Evolutionary conservation across 2,113 vertebrate species (phyloP).

Genomic region (Cervus canadensis): DNA sequence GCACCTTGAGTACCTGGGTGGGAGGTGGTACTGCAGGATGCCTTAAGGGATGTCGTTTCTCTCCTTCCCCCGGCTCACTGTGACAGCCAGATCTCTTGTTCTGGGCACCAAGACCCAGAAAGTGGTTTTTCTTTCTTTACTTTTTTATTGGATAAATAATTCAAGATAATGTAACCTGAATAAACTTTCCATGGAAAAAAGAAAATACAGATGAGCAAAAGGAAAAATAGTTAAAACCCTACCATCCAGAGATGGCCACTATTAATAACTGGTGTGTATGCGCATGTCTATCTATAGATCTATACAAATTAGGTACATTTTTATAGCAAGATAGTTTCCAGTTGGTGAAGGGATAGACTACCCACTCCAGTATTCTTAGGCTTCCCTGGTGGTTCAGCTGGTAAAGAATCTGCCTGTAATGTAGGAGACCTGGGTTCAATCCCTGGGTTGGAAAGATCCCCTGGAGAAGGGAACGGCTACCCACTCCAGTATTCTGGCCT

Average conservation of each 20-base stretch:
- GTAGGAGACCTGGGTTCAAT: background rate
- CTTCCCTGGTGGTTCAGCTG: background rate
- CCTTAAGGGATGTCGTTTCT: background rate
- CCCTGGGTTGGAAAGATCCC: background rate
- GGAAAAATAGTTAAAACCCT: background rate
- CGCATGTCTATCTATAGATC: background rate
- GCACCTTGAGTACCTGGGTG: background rate
- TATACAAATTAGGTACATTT: background rate
- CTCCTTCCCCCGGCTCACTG: background rate
- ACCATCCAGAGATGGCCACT: background rate
- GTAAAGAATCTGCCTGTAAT: background rate
- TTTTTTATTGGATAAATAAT: constrained; percentile 34
- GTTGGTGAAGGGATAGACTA: background rate
- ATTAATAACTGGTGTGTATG: background rate
- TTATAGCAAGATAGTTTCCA: background rate
- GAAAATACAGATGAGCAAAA: constrained; percentile 8
- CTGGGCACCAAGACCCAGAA: background rate
- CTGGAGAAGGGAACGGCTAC: background rate
- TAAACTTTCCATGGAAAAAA: background rate
- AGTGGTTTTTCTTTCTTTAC: background rate
- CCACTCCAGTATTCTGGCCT: background rate
- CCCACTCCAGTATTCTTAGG: background rate
- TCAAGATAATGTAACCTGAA: background rate
- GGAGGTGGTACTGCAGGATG: background rate
- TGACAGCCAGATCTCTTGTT: background rate